Base-by-base conservation (phyloP, 2,113 vertebrate species). In the Paradoxurus hermaphroditus region DNA sequence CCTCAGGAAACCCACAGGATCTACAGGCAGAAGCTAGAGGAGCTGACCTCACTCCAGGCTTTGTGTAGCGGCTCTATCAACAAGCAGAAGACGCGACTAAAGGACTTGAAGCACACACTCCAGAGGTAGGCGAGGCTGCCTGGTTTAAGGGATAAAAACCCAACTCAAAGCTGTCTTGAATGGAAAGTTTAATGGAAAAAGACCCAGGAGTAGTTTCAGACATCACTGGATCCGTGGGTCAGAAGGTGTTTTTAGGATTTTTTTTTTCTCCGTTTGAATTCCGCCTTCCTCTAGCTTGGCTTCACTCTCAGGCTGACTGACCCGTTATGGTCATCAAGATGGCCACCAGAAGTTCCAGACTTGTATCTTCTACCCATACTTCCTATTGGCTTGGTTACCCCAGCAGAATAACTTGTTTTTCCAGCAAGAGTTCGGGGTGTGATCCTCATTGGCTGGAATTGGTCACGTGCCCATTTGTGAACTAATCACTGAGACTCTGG, bases 21-120 rank as follows among this genome's bases (percentile, higher is more conserved):
- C 59, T 99, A 99, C 98, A 98, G 98, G 95, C 99, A 99, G 95
- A 99, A 99, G 96, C 98, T 99, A 14, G 99, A 99, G 95, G 99
- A 99, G 96, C 99, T 99, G 93, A 99, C 99, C 0, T 99, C 97
- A 19, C 98, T 99, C 68, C 99, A 99, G 98, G 96, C 98, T 0
- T 97, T 98, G 13, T 99, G 99, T 97, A 99, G 99, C 98, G 98
- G 97, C 41, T 99, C 99, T 92, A 99, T 99, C 97, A 98, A 98
- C 89, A 99, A 99, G 96, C 99, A 99, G 97, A 99, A 99, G 98
- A 99, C 99, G 96, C 98, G 98, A 0, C 98, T 99, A 1, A 99
- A 98, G 95, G 99, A 99, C 36, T 92, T 99, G n/a, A 98, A 98
- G 62, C 73, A 87, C 95, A 98, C 97, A 6, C 98, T 99, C 51